Conservation (phyloP, 1,140 invertebrate genomes). For the Pinna nobilis region DNA sequence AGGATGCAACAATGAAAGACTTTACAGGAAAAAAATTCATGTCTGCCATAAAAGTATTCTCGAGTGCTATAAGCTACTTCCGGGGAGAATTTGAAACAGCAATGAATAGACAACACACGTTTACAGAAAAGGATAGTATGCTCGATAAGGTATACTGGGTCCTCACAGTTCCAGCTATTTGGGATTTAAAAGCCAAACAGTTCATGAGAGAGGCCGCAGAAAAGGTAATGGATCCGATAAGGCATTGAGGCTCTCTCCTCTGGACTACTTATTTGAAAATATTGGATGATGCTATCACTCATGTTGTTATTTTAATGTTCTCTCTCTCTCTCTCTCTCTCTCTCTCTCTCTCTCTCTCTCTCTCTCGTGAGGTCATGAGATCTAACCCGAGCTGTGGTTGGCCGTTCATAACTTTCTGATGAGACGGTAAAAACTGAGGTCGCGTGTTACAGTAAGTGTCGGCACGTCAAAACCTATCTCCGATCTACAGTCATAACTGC, state of each 20-base stretch:
- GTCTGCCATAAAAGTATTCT: slow-evolving; percentile 14
- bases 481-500: no score
- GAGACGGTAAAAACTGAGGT: no score
- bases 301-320: no score
- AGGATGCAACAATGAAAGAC: no score
- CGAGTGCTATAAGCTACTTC: slow-evolving; percentile 12
- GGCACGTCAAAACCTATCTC: no score
- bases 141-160: slow-evolving; percentile 23
- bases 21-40: neutral
- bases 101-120: neutral
- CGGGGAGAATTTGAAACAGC: neutral
- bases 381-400: no score
- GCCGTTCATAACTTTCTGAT: no score
- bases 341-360: no score
- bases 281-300: neutral
- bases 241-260: neutral
- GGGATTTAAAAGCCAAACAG: slow-evolving; percentile 29
- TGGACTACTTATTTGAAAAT: neutral
- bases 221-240: neutral
- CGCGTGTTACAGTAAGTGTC: no score
- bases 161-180: slow-evolving; percentile 32
- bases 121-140: neutral
- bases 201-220: slow-evolving; percentile 27
- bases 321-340: no score
- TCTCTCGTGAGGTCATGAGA: no score